These are phyloP conservation scores for Achlya flavicornis DNA, from an alignment of 2,888 invertebrate genomes.

Conservation along the genomic window DNA sequence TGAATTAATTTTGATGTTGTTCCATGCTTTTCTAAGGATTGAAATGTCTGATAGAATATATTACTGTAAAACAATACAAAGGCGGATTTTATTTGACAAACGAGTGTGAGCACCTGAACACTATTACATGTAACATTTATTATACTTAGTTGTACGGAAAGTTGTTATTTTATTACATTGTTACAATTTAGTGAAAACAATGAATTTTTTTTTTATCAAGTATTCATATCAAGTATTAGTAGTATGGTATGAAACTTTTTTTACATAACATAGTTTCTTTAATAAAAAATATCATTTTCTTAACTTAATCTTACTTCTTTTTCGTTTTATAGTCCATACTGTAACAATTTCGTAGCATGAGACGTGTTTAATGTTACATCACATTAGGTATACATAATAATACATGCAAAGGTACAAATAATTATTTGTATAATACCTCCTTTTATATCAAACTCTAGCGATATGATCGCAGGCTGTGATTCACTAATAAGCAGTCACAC, in stretches of 20 bases:
- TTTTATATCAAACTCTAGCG: neutral
- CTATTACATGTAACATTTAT: neutral
- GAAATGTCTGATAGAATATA: neutral
- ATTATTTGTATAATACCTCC: neutral
- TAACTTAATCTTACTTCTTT: neutral
- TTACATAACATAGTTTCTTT: too few relatives aligned
- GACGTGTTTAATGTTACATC: too few relatives aligned
- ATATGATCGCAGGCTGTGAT: conserved; percentile 16
- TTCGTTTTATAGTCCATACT: neutral
- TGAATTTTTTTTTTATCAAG: neutral
- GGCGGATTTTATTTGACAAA: neutral
- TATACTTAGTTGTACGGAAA: neutral
- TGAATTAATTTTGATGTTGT: too few relatives aligned
- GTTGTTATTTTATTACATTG: neutral
- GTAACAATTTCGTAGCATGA: too few relatives aligned
- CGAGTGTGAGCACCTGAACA: neutral
- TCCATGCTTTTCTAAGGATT: too few relatives aligned
- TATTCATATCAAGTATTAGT: neutral
- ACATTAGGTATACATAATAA: too few relatives aligned
- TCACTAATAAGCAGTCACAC: conserved; percentile 38
- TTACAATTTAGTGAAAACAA: too few relatives aligned
- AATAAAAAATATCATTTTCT: too few relatives aligned
- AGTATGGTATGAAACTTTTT: too few relatives aligned
- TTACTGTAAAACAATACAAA: neutral
- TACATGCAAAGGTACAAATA: too few relatives aligned